Evolutionary conservation across 2,113 vertebrate genomes (phyloP), one percentile per base, ranked within the genome.

Genomic region (Podarcis muralis): DNA sequence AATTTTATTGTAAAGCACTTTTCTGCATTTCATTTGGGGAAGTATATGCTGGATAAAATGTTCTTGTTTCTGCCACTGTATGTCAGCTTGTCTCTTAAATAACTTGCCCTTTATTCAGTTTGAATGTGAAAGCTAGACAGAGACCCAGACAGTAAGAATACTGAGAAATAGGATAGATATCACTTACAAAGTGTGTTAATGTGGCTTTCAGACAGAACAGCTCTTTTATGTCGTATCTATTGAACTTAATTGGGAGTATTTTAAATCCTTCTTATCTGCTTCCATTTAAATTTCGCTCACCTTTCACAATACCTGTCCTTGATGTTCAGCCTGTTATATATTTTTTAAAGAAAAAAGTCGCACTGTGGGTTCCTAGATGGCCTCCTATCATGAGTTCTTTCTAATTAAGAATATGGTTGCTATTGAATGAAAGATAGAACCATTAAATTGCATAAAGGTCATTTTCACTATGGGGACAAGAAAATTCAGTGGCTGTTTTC

Each of bases 361-460:
- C 80, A 85, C 57, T 65, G 23, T 27, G 25, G 80, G 66, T 27
- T 89, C 75, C 87, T 16, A 8, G 71, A 1, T 48, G 11, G 68
- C 35, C 85, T 62, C 92, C 84, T 89, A 83, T 25, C 22, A 85
- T 59, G 77, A 12, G 2, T 22, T 80, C 77, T 69, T 81, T 57
- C 79, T 68, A 11, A 43, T 81, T 57, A 84, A 53, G 59, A 87
- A 27, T 7, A 53, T 37, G 48, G 32, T 53, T 80, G 57, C 4
- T 74, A 85, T 13, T n/a, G 87, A 16, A 84, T 86, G 72, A 0
- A 48, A 87, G 18, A 80, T 23, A 1, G 35, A 22, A 25, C 32
- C 0, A 0, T 53, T 85, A 62, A 11, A 82, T 90, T 83, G 22
- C 53, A 2, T 59, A 30, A 13, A 43, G 13, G 87, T 87, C 35